Evolutionary conservation across 1,140 invertebrate genomes (phyloP).

Genomic region (Heterodera schachtii): DNA sequence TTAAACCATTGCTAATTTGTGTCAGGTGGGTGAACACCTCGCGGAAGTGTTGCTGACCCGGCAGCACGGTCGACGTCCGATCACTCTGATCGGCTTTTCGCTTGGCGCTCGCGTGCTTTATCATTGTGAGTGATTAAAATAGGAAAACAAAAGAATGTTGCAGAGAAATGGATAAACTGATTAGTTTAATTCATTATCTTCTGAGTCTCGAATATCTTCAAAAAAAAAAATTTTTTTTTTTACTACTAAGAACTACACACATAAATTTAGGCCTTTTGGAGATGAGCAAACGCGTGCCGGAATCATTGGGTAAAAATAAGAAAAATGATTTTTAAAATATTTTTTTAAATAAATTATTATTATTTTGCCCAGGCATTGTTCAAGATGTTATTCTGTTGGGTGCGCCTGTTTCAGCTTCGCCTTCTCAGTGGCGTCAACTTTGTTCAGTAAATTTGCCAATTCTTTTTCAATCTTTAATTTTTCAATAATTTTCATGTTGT

Average conservation of each 20-base stretch:
- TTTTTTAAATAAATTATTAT: too few species aligned
- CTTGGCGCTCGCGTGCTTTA: constrained; percentile 77
- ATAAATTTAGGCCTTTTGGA: constrained; percentile 62
- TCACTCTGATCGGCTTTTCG: constrained; percentile 77
- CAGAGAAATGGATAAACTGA: too few species aligned
- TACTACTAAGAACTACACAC: too few species aligned
- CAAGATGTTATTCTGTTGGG: constrained; percentile 77
- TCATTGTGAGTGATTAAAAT: constrained; percentile 71
- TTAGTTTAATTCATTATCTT: too few species aligned
- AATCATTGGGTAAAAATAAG: constrained; percentile 66
- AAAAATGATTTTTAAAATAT: constrained; percentile 25
- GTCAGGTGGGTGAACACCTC: constrained; percentile 72
- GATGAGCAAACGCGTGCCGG: constrained; percentile 65
- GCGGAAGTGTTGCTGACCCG: constrained; percentile 74
- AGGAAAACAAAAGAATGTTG: too few species aligned
- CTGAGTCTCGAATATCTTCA: too few species aligned
- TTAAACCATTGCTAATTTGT: constrained; percentile 1
- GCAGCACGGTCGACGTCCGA: constrained; percentile 75
- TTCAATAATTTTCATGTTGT: constrained; percentile 55
- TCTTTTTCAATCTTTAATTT: neutral
- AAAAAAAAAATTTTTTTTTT: too few species aligned
- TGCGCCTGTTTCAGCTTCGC: constrained; percentile 69
- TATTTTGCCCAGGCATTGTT: constrained; percentile 70
- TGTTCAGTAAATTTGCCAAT: constrained; percentile 39
- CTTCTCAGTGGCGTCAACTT: constrained; percentile 66